A percentile compares a stretch with the other conserved stretches of the same genome.
Evolutionary conservation across 2,888 invertebrate species (phyloP).

Genomic region (Automeris io): DNA sequence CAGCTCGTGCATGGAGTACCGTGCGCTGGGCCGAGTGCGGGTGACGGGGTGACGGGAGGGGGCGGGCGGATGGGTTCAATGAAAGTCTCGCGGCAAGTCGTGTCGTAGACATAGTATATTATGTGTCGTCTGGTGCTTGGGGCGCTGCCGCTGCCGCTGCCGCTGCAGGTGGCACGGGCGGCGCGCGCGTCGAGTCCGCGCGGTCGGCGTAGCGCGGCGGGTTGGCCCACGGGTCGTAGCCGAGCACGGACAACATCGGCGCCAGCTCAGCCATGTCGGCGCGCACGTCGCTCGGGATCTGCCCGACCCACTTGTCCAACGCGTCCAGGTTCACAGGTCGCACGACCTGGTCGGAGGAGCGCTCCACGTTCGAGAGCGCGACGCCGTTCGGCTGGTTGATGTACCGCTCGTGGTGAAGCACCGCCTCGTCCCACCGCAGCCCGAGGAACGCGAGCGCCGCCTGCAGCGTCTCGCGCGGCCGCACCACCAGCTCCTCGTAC

Average conservation of each 20-base stretch:
- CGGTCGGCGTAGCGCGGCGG: slow-evolving; percentile 94
- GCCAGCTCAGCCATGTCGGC: slow-evolving; percentile 95
- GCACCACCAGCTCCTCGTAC: slow-evolving; percentile 97
- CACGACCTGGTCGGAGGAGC: slow-evolving; percentile 98
- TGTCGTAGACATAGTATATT: slow-evolving; percentile 12
- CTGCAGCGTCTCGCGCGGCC: slow-evolving; percentile 92
- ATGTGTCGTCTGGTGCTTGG: slow-evolving; percentile 15
- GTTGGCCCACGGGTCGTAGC: slow-evolving; percentile 97
- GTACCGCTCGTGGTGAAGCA: slow-evolving; percentile 97
- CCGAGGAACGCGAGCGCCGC: slow-evolving; percentile 92
- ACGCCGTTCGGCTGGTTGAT: slow-evolving; percentile 97
- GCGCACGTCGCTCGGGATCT: slow-evolving; percentile 93
- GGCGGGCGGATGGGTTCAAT: slow-evolving; percentile 5
- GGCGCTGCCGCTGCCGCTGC: slow-evolving; percentile 20
- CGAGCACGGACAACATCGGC: slow-evolving; percentile 93
- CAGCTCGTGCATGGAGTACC: too few relatives aligned
- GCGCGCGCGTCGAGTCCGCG: slow-evolving; percentile 21
- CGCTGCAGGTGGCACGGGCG: slow-evolving; percentile 22
- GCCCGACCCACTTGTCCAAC: slow-evolving; percentile 93
- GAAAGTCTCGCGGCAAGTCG: not conserved
- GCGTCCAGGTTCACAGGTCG: slow-evolving; percentile 98
- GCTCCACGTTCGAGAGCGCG: slow-evolving; percentile 95
- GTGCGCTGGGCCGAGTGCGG: too few relatives aligned
- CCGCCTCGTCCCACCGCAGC: slow-evolving; percentile 96
- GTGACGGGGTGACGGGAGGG: too few relatives aligned